Evolutionary conservation across 2,797 vertebrate species (phyloP), one percentile per base, ranked within the genome.

Genomic region (Erithacus rubecula): DNA sequence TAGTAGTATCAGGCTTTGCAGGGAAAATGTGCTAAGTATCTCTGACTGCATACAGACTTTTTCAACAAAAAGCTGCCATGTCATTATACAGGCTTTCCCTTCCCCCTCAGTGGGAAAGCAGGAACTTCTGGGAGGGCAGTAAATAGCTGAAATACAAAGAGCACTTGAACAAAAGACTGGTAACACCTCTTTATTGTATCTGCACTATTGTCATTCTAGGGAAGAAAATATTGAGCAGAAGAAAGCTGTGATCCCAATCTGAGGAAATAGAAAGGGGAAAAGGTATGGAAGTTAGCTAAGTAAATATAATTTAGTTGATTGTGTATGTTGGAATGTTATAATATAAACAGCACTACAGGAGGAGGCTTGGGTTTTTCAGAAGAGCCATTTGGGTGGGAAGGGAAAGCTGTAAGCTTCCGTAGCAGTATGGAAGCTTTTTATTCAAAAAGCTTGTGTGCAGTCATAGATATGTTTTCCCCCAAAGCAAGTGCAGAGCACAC

Each of bases 41-140:
- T 86, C 58, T 75, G 47, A 12, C 52, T 64, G n/a, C 63, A 58
- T 24, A 12, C 24, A 62, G 41, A 39, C 22, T 49, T 76, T 44
- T 49, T 67, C 59, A 86, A 63, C 70, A 78, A 72, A 91, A 77
- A 70, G 64, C 49, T 12, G 3, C 44, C 43, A 4, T 70, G 39
- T 58, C 20, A 18, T 51, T 89, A 4, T 37, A 47, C 11, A 82
- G 51, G 53, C 53, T 68, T 80, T 93, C 78, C 87, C 87, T 78
- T 89, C 75, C 79, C 63, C 71, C 36, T 67, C 68, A 83, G 68
- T 91, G 90, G 92, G 90, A 96, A 95, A 93, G 92, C 84, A 89
- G 84, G 94, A 95, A 95, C 89, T 90, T 82, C 67, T 85, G 51
- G 65, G 86, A 4, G 2, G 79, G 78, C 75, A 91, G 76, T 83